Conservation (phyloP, 2,797 vertebrate species). For the Sebastiscus albofasciatus region DNA sequence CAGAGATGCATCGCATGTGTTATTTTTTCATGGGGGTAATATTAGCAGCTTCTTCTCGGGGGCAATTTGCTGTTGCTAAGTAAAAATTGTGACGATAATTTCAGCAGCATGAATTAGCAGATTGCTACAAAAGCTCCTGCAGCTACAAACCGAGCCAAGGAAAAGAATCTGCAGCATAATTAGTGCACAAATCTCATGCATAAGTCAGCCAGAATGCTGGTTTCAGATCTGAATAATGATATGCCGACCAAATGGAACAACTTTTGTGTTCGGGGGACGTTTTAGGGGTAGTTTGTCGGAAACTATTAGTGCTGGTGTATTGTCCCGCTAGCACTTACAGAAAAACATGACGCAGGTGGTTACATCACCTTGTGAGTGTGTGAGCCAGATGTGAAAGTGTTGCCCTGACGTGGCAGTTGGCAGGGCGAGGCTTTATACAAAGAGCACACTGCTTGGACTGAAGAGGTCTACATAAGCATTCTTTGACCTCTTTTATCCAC, state of each 20-base stretch:
- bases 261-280: conserved; percentile 40
- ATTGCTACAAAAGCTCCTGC: conserved; percentile 64
- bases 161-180: conserved; percentile 51
- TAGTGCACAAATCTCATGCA: conserved; percentile 54
- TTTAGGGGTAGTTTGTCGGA: conserved; percentile 56
- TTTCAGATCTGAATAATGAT: conserved; percentile 51
- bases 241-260: conserved; percentile 37
- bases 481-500: conserved; percentile 68
- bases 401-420: conserved; percentile 53
- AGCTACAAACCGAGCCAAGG: conserved; percentile 35
- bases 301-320: conserved; percentile 47
- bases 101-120: conserved; percentile 67
- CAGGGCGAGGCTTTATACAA: conserved; percentile 27
- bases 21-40: conserved; percentile 37
- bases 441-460: conserved; percentile 31
- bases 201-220: conserved; percentile 48
- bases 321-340: conserved; percentile 9
- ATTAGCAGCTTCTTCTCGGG: conserved; percentile 33
- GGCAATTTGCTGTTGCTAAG: conserved; percentile 50
- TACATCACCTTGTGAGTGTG: conserved; percentile 56
- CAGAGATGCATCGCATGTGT: conserved; percentile 9
- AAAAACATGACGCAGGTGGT: conserved; percentile 64
- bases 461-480: conserved; percentile 55
- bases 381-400: conserved; percentile 60
- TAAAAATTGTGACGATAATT: conserved; percentile 57